These are phyloP conservation scores for Sparus aurata DNA, from an alignment of 2,797 vertebrate genomes.

Conservation along the genomic window DNA sequence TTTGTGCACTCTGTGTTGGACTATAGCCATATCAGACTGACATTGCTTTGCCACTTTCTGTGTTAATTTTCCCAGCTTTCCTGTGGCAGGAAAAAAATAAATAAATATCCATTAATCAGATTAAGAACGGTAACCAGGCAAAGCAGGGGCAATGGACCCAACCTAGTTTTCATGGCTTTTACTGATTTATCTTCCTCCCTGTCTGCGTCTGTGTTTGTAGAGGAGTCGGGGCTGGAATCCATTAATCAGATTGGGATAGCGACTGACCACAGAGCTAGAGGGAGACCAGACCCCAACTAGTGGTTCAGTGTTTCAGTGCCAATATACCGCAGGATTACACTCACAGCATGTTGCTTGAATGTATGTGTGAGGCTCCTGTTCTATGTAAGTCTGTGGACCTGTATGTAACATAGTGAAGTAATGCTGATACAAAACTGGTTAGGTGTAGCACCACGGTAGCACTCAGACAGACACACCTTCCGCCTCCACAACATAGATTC, in stretches of 20 bases:
- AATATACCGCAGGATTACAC: slow-evolving; percentile 48
- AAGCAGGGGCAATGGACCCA: slow-evolving; percentile 42
- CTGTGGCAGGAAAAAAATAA: background rate
- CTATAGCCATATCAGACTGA: slow-evolving; percentile 17
- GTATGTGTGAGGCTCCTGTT: slow-evolving; percentile 17
- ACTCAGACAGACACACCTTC: background rate
- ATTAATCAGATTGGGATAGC: slow-evolving; percentile 73
- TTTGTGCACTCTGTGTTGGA: background rate
- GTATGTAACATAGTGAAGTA: background rate
- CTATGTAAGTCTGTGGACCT: background rate
- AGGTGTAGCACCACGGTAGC: background rate
- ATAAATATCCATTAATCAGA: slow-evolving; percentile 61
- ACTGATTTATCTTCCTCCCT: slow-evolving; percentile 48
- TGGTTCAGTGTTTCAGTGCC: slow-evolving; percentile 40
- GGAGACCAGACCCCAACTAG: slow-evolving; percentile 41
- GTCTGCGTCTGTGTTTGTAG: slow-evolving; percentile 40
- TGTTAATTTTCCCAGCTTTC: slow-evolving; percentile 35
- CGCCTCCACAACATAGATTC: background rate
- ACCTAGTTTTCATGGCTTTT: slow-evolving; percentile 48
- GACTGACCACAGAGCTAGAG: slow-evolving; percentile 57
- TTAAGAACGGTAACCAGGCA: slow-evolving; percentile 45
- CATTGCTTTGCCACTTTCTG: background rate
- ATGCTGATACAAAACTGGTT: background rate
- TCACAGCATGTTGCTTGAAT: slow-evolving; percentile 4
- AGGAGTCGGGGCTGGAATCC: slow-evolving; percentile 51